These are phyloP conservation scores for Harpalus rubripes DNA, from an alignment of 2,888 invertebrate genomes.

Conservation along the genomic window DNA sequence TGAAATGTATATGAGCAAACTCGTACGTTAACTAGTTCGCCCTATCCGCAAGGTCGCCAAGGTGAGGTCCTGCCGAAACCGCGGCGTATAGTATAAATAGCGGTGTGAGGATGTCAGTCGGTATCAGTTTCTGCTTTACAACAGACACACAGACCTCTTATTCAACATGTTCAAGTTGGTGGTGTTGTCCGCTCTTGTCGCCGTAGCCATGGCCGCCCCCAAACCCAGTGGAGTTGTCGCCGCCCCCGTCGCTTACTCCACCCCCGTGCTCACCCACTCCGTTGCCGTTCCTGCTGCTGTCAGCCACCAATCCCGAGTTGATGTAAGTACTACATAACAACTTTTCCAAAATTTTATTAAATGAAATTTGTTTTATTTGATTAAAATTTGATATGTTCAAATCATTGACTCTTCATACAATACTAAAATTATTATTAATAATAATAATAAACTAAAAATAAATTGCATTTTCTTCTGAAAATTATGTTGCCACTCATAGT, in stretches of 20 bases:
- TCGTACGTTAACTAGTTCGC: conserved; percentile 16
- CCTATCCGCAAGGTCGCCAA: conserved; percentile 49
- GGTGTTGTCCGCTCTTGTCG: conserved; percentile 80
- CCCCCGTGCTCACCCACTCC: conserved; percentile 68
- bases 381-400: too few species aligned
- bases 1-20: conserved; percentile 39
- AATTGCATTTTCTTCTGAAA: too few species aligned
- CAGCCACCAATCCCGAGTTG: conserved; percentile 69
- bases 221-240: conserved; percentile 71
- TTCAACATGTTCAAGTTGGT: conserved; percentile 78
- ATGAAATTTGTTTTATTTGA: too few species aligned
- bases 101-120: not conserved
- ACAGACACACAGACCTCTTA: conserved; percentile 54
- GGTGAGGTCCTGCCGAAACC: conserved; percentile 55
- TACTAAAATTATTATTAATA: too few species aligned
- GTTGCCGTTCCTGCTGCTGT: conserved; percentile 69
- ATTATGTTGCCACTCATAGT: too few species aligned
- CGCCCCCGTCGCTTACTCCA: conserved; percentile 71
- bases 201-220: conserved; percentile 79
- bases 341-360: not conserved
- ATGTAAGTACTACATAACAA: conserved; percentile 56
- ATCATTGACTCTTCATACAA: too few species aligned
- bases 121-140: conserved; percentile 57
- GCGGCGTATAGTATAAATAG: conserved; percentile 7
- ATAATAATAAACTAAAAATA: too few species aligned